Base-by-base conservation (phyloP, 92 coral and sea anemone genomes). In the Desmophyllum pertusum region DNA sequence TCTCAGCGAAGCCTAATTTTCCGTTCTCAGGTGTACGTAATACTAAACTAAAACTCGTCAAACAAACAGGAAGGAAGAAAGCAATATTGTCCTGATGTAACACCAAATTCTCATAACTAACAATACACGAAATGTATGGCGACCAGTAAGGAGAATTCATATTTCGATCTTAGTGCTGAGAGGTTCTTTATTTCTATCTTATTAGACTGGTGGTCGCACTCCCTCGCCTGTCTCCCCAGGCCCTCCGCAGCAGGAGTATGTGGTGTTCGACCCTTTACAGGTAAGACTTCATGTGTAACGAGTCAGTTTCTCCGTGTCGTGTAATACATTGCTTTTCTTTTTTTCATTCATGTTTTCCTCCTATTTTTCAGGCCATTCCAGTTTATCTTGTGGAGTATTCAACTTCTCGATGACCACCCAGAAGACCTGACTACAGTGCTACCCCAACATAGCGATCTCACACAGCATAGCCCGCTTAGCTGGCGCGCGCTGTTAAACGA, bases 261-360 rank as follows among this genome's bases (percentile, higher is more conserved):
- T 93, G 8, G 92, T 93, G 77, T 93, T 93, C 70, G 98, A 93
- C 61, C 98, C 94, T 17, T 52, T 93, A 71, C 95, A 93, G 95
- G 98, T 89, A 39, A 75, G 43, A 19, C 30, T 41, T 6, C 21
- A n/a, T 70, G 4, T 10, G 36, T 21, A n/a, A n/a, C 1, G 5
- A 55, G 19, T 4, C 62, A n/a, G 4, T 23, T 23, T 21, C 27
- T 55, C 15, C 11, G 62, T 55, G 25, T 55, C 27, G 62, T 23
- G 27, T 55, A 1, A 23, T 5, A 55, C 62, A 17, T 5, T 55
- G 62, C 2, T 55, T 17, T 55, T 21, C n/a, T 19, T 31, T 36
- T 14, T 43, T 39, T 64, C 1, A 27, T 10, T 35, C 13, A 30
- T 13, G 19, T 38, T n/a, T 18, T 79, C 15, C 39, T 64, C 65